Percentiles rank a stretch among this genome's conserved stretches.
phyloP scores from a whole-genome alignment of 53 echinoderm and acorn worm genomes.

The Crossaster papposus region DNA sequence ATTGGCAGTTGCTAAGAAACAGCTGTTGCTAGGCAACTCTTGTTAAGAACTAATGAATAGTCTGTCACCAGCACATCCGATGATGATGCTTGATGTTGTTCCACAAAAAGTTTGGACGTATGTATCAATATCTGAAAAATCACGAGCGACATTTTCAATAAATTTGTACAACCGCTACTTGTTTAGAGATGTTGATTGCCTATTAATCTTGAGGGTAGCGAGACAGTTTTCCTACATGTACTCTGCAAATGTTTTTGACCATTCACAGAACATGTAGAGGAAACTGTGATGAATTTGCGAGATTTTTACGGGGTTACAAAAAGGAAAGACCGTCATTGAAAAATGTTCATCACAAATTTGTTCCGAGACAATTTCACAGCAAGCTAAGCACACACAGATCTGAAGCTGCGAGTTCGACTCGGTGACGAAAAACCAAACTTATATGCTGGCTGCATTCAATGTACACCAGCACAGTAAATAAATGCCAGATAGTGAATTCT shows the following conservation, averaged over 20 bases:
- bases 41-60: neutral
- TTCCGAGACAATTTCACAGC: neutral
- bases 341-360: neutral
- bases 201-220: neutral
- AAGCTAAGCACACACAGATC: neutral
- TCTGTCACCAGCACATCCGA: neutral
- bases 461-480: neutral
- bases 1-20: neutral
- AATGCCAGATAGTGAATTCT: neutral
- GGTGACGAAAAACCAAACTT: neutral
- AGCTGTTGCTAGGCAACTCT: constrained; percentile 5
- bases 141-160: neutral
- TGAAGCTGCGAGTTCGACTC: no score
- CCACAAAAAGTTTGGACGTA: neutral
- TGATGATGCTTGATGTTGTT: neutral
- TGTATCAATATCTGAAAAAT: neutral
- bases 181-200: neutral
- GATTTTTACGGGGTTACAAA: neutral
- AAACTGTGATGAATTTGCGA: no score
- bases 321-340: neutral
- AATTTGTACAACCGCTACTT: neutral
- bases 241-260: no score
- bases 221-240: neutral
- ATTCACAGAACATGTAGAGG: no score
- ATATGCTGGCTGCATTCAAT: neutral